Evolutionary conservation across 2,113 vertebrate genomes (phyloP).

Genomic region (Solea senegalensis): DNA sequence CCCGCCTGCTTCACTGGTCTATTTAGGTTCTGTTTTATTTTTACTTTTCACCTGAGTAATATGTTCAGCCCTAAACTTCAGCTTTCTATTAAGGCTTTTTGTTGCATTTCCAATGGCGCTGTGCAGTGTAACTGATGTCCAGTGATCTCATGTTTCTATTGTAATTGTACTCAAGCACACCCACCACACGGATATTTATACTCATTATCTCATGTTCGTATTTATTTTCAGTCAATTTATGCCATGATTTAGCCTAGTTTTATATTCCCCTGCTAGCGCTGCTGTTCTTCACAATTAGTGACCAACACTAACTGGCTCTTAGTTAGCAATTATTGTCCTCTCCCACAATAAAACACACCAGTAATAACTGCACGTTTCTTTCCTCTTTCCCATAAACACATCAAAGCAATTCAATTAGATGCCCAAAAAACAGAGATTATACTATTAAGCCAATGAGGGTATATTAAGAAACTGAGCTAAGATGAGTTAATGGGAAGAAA

Average conservation of each 20-base stretch:
- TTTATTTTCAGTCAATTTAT: constrained; percentile 48
- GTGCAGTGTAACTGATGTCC: background rate
- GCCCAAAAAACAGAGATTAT: constrained; percentile 72
- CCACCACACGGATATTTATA: background rate
- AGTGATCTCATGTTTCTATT: constrained; percentile 1
- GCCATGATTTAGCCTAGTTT: constrained; percentile 56
- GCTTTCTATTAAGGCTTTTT: background rate
- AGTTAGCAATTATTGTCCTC: constrained; percentile 74
- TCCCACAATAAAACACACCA: constrained; percentile 63
- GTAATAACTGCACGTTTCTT: constrained; percentile 53
- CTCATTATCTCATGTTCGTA: constrained; percentile 8
- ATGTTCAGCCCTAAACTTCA: background rate
- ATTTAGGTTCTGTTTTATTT: background rate
- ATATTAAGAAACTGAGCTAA: constrained; percentile 22
- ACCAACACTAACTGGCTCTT: constrained; percentile 71
- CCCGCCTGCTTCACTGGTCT: background rate
- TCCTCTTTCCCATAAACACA: constrained; percentile 59
- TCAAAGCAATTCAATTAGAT: constrained; percentile 77
- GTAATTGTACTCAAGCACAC: background rate
- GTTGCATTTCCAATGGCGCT: background rate
- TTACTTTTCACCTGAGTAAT: no score
- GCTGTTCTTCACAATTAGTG: constrained; percentile 64
- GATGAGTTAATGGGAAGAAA: constrained; percentile 31
- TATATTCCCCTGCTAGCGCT: constrained; percentile 45
- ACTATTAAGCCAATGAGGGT: constrained; percentile 70